Base-by-base conservation (phyloP, 2,797 vertebrate species). In the Acrocephalus scirpaceus region DNA sequence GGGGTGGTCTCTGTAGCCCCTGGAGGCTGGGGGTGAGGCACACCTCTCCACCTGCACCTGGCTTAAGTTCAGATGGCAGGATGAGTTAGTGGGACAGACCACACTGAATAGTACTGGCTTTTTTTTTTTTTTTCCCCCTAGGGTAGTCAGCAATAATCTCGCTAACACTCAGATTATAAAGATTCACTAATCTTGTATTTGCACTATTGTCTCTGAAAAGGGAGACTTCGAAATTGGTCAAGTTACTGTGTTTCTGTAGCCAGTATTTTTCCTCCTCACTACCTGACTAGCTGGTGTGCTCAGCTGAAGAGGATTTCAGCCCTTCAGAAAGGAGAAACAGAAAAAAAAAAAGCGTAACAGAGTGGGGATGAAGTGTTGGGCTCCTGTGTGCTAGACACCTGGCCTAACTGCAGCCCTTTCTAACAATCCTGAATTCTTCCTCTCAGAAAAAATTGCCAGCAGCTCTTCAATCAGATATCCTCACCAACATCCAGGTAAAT, bases 351-450 rank as follows among this genome's bases (percentile, higher is more conserved):
- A 27, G 10, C 12, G 2, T 7, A 67, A 29, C 3, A 14, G 47
- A 66, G 6, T 5, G 3, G 1, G 3, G 4, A 60, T 32, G 14
- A 12, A 7, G 16, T 8, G 17, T 7, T 44, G 17, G 20, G 8
- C 23, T 67, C 50, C 20, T 14, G 3, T 6, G 0, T 57, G 18
- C 29, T 54, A 23, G 20, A 15, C 12, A n/a, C 20, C 13, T 72
- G 16, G 13, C 27, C 6, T 34, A 76, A 53, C 34, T 7, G 25
- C 53, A 88, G 42, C 10, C 18, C 17, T 47, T 57, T 51, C 26
- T 57, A 72, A 38, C 27, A 30, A 38, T 38, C 22, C 23, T 11
- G 5, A 76, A 57, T 66, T 76, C 34, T 26, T 66, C 5, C 2
- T 54, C 47, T 29, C 14, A 34, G 26, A 42, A 47, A 27, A 85